Percentiles rank a stretch among this genome's conserved stretches.
Evolutionary conservation across 2,113 vertebrate species (phyloP).

Genomic region (Gymnogyps californianus): DNA sequence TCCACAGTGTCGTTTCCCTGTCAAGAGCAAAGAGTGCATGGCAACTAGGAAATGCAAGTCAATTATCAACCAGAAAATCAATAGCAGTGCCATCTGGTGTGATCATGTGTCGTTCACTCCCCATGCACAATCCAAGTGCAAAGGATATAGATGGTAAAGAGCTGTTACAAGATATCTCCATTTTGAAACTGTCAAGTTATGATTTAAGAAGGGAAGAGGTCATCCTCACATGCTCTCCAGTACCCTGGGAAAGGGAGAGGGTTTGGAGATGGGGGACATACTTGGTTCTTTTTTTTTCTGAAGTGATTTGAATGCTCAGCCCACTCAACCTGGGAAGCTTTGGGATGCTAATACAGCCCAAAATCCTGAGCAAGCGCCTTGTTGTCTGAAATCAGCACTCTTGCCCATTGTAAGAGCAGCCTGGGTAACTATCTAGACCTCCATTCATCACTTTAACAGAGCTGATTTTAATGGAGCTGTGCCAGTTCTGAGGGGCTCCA

Average conservation of each 20-base stretch:
- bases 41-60: not conserved
- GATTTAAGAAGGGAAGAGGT: not conserved
- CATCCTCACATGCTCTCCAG: not conserved
- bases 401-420: not conserved
- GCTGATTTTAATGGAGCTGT: not conserved
- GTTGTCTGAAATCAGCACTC: not conserved
- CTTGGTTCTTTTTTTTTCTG: not conserved
- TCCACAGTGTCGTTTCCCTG: not conserved
- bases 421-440: not conserved
- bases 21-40: not conserved
- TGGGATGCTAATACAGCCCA: not conserved
- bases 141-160: not conserved
- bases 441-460: not conserved
- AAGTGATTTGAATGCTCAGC: not conserved
- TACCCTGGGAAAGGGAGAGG: not conserved
- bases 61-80: not conserved
- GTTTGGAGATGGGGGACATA: not conserved
- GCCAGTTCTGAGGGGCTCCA: not conserved
- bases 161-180: not conserved
- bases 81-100: not conserved
- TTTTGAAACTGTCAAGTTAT: not conserved
- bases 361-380: not conserved
- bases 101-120: not conserved
- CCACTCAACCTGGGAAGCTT: not conserved
- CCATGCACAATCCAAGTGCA: not conserved